Conservation (phyloP, 2,797 vertebrate species). For the Anguilla obscura region DNA sequence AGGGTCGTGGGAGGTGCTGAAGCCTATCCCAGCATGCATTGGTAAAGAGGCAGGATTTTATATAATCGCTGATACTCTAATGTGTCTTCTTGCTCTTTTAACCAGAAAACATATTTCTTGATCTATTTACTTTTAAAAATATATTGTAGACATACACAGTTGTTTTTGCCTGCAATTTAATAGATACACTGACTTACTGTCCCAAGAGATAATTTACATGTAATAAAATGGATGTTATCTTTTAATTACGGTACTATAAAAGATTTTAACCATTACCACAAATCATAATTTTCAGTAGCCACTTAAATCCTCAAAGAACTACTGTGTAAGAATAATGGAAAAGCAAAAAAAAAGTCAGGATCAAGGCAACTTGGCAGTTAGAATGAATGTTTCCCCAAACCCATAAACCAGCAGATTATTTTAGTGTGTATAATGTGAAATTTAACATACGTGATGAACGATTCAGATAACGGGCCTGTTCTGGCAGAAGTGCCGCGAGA, state of each 20-base stretch:
- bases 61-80: neutral
- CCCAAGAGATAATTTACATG: neutral
- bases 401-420: neutral
- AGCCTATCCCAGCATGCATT: no score
- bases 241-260: neutral
- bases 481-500: neutral
- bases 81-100: neutral
- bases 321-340: neutral
- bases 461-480: neutral
- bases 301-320: neutral
- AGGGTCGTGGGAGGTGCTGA: no score
- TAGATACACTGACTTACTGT: neutral
- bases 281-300: neutral
- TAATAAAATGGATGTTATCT: neutral
- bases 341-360: neutral
- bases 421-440: conserved; percentile 12
- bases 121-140: neutral
- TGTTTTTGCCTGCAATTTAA: neutral
- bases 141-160: neutral
- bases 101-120: neutral
- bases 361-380: neutral
- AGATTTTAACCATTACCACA: neutral
- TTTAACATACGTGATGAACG: conserved; percentile 9
- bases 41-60: neutral
- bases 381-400: neutral